phyloP scores from a whole-genome alignment of 2,113 vertebrate species.

The Pachyramphus minor region DNA sequence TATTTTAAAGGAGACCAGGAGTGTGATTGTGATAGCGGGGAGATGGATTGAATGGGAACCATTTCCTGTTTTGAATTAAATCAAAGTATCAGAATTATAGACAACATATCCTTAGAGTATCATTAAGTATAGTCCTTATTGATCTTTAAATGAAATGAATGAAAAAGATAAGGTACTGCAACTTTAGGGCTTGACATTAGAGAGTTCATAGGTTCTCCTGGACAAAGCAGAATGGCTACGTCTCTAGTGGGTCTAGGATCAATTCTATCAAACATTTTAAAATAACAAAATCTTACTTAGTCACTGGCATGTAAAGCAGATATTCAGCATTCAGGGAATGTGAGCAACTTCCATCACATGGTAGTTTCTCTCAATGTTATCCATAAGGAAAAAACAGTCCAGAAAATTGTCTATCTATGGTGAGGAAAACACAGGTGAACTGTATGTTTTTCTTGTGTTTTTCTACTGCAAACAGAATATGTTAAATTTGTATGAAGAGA shows the following conservation, averaged over 20 bases:
- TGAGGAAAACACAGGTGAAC: not conserved
- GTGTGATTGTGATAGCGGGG: rapidly evolving
- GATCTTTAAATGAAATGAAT: not conserved
- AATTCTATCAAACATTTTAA: not conserved
- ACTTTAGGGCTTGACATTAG: rapidly evolving
- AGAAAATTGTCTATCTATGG: not conserved
- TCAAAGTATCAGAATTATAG: not conserved
- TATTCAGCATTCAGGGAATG: not conserved
- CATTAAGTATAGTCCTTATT: not conserved
- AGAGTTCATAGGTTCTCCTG: not conserved
- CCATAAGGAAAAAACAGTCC: not conserved
- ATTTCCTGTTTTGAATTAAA: not conserved
- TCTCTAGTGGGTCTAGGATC: not conserved
- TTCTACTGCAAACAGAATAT: not conserved
- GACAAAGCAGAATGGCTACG: not conserved
- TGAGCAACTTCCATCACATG: not conserved
- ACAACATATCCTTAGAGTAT: not conserved
- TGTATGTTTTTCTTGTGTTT: not conserved
- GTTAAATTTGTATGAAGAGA: not conserved
- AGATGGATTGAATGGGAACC: not conserved
- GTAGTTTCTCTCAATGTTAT: not conserved
- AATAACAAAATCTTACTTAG: not conserved
- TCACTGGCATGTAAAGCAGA: not conserved
- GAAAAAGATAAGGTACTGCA: not conserved
- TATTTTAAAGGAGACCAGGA: not conserved